A percentile compares a stretch with the other conserved stretches of the same genome.
Evolutionary conservation across 2,113 vertebrate genomes (phyloP).

Genomic region (Equus quagga): DNA sequence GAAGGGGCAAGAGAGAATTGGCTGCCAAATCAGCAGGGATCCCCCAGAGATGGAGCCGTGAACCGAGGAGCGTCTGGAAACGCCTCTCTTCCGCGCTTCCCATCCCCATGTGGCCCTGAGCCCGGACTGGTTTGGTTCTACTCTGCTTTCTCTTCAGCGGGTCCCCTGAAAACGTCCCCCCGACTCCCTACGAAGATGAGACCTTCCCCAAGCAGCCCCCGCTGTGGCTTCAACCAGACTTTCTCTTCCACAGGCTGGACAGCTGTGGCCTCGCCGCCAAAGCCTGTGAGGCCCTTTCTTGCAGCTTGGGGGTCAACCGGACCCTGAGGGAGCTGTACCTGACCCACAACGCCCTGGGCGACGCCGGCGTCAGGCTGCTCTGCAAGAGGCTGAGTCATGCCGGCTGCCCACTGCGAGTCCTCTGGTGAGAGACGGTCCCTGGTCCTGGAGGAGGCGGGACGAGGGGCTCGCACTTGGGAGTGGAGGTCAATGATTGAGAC

Average conservation of each 20-base stretch:
- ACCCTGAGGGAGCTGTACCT: slow-evolving; percentile 75
- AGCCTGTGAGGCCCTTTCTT: slow-evolving; percentile 56
- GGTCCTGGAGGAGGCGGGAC: fast-evolving
- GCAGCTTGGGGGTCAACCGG: slow-evolving; percentile 43
- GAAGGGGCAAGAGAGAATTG: background rate
- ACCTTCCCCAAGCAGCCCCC: background rate
- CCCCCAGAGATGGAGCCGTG: background rate
- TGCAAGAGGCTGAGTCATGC: slow-evolving; percentile 53
- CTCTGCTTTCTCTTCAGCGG: background rate
- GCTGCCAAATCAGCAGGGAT: background rate
- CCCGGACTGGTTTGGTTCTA: background rate
- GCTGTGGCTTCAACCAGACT: fast-evolving
- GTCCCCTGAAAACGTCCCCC: background rate
- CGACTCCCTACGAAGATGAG: background rate
- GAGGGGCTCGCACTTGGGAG: background rate
- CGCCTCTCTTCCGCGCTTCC: background rate
- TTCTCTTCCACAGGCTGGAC: slow-evolving; percentile 64
- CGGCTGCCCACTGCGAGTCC: slow-evolving; percentile 57
- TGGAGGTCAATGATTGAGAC: no score
- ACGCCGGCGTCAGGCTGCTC: slow-evolving; percentile 55
- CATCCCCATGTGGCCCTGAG: background rate
- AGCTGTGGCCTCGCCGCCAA: slow-evolving; percentile 61
- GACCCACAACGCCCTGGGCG: slow-evolving; percentile 72
- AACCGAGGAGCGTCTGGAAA: background rate
- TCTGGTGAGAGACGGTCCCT: slow-evolving; percentile 62